Percentiles rank a stretch among this genome's conserved stretches.
Evolutionary conservation across 2,113 vertebrate genomes (phyloP).

Genomic region (Ptilorrhoa leucosticta): DNA sequence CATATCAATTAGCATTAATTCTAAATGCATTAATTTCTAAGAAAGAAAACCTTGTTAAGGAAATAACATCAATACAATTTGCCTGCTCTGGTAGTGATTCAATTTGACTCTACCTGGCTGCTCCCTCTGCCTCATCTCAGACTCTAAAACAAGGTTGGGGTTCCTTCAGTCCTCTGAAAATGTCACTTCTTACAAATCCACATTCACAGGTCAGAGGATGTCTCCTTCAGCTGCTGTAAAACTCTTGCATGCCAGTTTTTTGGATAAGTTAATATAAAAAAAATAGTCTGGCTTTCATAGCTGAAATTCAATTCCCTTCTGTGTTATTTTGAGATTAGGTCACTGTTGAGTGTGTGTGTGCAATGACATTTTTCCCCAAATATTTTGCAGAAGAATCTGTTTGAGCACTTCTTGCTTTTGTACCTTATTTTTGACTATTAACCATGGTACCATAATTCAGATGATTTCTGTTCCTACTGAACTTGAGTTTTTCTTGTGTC

Average conservation of each 20-base stretch:
- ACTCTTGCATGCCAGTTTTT: background rate
- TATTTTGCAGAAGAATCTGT: background rate
- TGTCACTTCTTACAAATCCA: background rate
- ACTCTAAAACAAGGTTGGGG: background rate
- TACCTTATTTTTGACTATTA: slow-evolving; percentile 13
- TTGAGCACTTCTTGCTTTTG: background rate
- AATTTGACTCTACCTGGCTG: background rate
- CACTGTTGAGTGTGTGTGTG: background rate
- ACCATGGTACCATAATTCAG: background rate
- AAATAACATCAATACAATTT: background rate
- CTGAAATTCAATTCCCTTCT: background rate
- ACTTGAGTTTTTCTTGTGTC: slow-evolving; percentile 13
- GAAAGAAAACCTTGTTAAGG: background rate
- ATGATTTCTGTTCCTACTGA: background rate
- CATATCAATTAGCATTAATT: background rate
- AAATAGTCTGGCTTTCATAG: background rate
- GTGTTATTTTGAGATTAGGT: background rate
- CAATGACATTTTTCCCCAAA: background rate
- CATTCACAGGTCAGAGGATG: background rate
- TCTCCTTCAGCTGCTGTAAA: background rate
- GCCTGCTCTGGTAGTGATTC: background rate
- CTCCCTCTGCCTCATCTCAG: background rate
- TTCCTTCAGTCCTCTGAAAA: background rate
- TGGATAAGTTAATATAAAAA: background rate
- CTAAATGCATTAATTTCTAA: background rate